Evolutionary conservation across 2,113 vertebrate species (phyloP), one percentile per base, ranked within the genome.

Genomic region (Megaceryle maxima): DNA sequence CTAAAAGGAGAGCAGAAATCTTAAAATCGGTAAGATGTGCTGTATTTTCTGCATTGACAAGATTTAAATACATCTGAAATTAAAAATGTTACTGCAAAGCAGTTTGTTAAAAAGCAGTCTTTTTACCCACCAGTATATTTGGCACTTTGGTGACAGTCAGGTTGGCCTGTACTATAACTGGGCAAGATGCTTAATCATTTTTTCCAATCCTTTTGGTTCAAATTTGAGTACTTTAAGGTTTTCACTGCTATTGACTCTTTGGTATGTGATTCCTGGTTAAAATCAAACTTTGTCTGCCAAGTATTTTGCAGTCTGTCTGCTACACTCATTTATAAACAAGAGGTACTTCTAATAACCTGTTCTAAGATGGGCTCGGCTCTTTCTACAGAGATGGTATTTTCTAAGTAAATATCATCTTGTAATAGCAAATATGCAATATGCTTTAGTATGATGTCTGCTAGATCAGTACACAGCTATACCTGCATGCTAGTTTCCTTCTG

Each of bases 1-100:
- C 99, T 90, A 99, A 99, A 98, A 98, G 99, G 95, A 98, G 99
- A 98, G 99, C 99, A 39, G 99, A 99, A 98, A 99, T 99, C 95
- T 98, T 99, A 85, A 99, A 99, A 98, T 99, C 99, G 88, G 99
- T 99, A 98, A 98, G 99, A 43, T 74, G 92, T 4, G 19, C 46
- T 80, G 82, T 50, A 6, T 62, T 37, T 69, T 80, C 13, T 68
- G 1, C 56, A 11, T 33, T 64, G 43, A 10, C 84, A 44, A 21
- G 43, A n/a, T 16, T 57, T 59, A 37, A 66, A 51, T 53, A 48
- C 6, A 24, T 64, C 28, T 46, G 41, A 88, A 92, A 73, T 60
- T 7, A 46, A 70, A 91, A 70, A 81, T 16, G 24, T 26, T 22
- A 14, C n/a, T 68, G n/a, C 25, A 44, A 60, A 92, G 17, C n/a